These are phyloP conservation scores for Saxidomus purpurata DNA, from an alignment of 1,140 invertebrate species.

Conservation along the genomic window DNA sequence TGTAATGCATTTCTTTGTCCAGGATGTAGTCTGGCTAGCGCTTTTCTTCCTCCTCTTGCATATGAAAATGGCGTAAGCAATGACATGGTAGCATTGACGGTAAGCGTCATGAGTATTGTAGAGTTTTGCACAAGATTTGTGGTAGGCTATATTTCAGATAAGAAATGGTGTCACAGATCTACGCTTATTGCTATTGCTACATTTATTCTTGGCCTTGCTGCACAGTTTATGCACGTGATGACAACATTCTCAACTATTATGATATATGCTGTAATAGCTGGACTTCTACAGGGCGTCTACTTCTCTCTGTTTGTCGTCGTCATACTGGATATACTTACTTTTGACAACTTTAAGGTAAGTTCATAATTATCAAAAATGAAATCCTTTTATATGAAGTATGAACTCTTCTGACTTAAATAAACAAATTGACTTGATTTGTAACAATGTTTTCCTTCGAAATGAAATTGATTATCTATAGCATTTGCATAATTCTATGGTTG, in stretches of 20 bases:
- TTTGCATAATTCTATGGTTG: not conserved
- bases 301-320: constrained; percentile 50
- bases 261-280: constrained; percentile 22
- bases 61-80: constrained; percentile 41
- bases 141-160: constrained; percentile 46
- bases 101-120: constrained; percentile 11
- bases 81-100: constrained; percentile 10
- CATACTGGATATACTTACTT: constrained; percentile 34
- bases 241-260: constrained; percentile 27
- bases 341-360: constrained; percentile 59
- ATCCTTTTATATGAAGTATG: no score
- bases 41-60: constrained; percentile 38
- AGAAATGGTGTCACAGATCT: constrained; percentile 15
- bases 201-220: constrained; percentile 3
- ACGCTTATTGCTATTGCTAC: constrained; percentile 34
- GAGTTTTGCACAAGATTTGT: constrained; percentile 16
- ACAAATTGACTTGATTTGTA: no score
- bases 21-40: not conserved
- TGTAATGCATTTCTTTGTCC: constrained; percentile 53
- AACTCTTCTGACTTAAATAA: no score
- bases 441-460: no score
- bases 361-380: not conserved
- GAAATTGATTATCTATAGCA: not conserved
- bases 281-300: constrained; percentile 52
- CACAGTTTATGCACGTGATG: constrained; percentile 24